Conservation (phyloP, 2,888 invertebrate species). For the Ormyrus pomaceus region DNA sequence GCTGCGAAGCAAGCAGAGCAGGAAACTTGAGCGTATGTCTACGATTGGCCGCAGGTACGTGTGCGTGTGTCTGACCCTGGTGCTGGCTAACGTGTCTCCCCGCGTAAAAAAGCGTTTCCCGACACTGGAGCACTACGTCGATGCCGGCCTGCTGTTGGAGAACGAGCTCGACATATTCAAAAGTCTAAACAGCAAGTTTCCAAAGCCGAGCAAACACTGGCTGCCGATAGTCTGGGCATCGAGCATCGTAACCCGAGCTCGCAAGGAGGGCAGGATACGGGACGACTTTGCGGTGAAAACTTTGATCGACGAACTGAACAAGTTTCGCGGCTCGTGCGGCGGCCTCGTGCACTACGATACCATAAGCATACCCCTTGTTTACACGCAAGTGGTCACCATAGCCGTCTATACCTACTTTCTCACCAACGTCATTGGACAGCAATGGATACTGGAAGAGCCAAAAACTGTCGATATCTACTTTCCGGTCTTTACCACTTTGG, state of each 20-base stretch:
- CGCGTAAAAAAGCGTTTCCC: conserved; percentile 93
- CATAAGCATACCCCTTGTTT: conserved; percentile 78
- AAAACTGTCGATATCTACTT: conserved; percentile 88
- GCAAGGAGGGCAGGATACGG: conserved; percentile 92
- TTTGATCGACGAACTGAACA: conserved; percentile 81
- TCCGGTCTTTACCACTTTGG: conserved; percentile 92
- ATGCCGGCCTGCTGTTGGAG: conserved; percentile 88
- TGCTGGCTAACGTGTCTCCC: conserved; percentile 90
- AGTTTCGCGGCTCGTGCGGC: conserved; percentile 78
- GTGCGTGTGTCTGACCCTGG: conserved; percentile 92
- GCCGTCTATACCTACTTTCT: conserved; percentile 95
- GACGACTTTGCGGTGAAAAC: conserved; percentile 96
- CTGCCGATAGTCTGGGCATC: conserved; percentile 94
- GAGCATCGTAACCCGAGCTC: conserved; percentile 90
- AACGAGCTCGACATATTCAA: conserved; percentile 89
- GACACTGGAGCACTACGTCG: conserved; percentile 88
- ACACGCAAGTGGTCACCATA: conserved; percentile 88
- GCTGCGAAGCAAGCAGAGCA: neutral
- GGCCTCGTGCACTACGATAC: conserved; percentile 77
- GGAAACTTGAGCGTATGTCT: neutral
- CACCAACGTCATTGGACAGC: conserved; percentile 91
- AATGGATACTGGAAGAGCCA: conserved; percentile 82
- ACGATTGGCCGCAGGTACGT: conserved; percentile 72
- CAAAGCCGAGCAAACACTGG: conserved; percentile 93
- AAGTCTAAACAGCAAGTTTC: conserved; percentile 87